These are phyloP conservation scores for Hemicordylus capensis DNA, from an alignment of 2,113 vertebrate species.

Conservation along the genomic window DNA sequence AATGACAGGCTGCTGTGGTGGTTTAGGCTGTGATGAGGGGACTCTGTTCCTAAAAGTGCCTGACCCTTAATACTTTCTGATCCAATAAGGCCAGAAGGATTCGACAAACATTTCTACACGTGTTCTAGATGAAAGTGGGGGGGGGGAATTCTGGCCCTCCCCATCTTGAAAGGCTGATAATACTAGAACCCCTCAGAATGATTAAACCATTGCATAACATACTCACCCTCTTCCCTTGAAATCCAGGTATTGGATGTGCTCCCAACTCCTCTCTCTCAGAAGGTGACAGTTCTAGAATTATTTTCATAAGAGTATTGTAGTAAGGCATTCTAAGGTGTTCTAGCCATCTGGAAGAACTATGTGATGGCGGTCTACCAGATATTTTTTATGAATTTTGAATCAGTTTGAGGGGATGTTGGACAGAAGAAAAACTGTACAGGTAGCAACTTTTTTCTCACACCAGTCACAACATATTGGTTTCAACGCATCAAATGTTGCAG, in stretches of 20 bases:
- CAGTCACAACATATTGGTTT: not conserved
- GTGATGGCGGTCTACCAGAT: not conserved
- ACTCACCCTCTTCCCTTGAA: no score
- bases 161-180: not conserved
- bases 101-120: not conserved
- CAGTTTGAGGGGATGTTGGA: not conserved
- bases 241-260: no score
- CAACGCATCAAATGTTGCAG: not conserved
- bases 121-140: not conserved
- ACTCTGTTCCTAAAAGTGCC: not conserved
- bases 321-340: not conserved
- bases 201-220: no score
- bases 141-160: no score
- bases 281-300: not conserved
- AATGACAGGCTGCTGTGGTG: not conserved
- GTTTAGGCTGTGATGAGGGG: not conserved
- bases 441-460: not conserved
- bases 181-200: not conserved
- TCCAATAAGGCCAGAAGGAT: not conserved
- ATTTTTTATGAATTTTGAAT: not conserved
- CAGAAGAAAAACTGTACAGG: no score
- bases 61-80: not conserved
- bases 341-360: not conserved
- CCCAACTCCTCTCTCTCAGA: no score
- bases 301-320: not conserved